phyloP scores from a whole-genome alignment of 2,113 vertebrate species.

The Tretioscincus oriximinensis region DNA sequence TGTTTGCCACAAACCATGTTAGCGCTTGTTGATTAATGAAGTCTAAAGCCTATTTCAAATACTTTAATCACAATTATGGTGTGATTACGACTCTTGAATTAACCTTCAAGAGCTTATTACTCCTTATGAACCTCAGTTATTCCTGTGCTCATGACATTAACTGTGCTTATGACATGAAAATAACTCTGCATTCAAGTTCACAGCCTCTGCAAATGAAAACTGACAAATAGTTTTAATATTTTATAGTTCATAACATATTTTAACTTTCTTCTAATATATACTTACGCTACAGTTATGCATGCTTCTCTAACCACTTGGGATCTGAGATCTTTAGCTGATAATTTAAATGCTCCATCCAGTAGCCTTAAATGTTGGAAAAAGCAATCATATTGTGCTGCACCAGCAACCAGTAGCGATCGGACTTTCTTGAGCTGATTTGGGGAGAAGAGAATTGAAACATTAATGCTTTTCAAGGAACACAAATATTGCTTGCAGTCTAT shows the following conservation, averaged over 20 bases:
- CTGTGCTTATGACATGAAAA: background rate
- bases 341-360: constrained; percentile 93
- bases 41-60: background rate
- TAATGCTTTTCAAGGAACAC: background rate
- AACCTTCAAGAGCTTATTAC: background rate
- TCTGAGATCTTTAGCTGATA: constrained; percentile 94
- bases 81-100: background rate
- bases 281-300: constrained; percentile 97
- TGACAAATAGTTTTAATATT: too few species aligned
- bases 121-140: background rate
- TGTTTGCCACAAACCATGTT: too few species aligned
- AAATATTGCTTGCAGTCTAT: background rate
- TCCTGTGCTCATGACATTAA: background rate
- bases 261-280: constrained; percentile 19
- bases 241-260: background rate
- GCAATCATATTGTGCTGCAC: constrained; percentile 89
- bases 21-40: background rate
- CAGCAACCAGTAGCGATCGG: constrained; percentile 90
- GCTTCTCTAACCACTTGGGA: constrained; percentile 97
- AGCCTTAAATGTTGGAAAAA: constrained; percentile 95
- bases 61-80: background rate
- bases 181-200: background rate
- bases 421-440: constrained; percentile 90
- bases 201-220: too few species aligned
- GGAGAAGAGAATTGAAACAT: background rate